phyloP scores from a whole-genome alignment of 2,888 invertebrate genomes.

The Oegoconia quadripuncta region DNA sequence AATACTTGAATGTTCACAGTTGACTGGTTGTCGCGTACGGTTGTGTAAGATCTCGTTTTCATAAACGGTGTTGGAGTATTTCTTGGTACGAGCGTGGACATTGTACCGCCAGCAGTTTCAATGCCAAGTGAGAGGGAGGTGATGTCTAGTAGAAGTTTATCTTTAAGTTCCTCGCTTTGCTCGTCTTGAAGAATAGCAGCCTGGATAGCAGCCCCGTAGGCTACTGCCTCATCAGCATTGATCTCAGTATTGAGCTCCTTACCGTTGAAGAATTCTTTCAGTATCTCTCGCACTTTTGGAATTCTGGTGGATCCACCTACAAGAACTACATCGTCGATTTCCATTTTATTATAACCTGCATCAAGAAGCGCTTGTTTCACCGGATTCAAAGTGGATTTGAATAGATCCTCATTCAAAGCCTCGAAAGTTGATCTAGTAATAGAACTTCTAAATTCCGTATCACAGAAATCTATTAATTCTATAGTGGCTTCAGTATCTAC shows the following conservation, averaged over 20 bases:
- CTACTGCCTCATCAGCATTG: conserved; percentile 98
- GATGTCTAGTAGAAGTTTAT: conserved; percentile 94
- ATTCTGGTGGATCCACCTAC: conserved; percentile 98
- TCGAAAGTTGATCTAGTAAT: conserved; percentile 99
- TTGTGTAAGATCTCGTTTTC: conserved; percentile 97
- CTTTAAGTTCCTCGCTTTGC: conserved; percentile 93
- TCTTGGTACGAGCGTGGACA: conserved; percentile 97
- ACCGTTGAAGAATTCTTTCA: conserved; percentile 97
- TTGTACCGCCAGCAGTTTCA: conserved; percentile 91
- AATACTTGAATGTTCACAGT: conserved; percentile 95
- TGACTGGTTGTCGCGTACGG: conserved; percentile 98
- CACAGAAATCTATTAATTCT: conserved; percentile 96
- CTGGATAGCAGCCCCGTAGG: conserved; percentile 97
- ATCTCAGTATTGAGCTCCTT: conserved; percentile 98
- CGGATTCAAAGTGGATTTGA: conserved; percentile 97
- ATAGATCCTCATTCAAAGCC: conserved; percentile 96
- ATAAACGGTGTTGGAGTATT: conserved; percentile 99
- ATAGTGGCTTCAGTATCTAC: conserved; percentile 94
- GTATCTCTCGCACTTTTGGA: conserved; percentile 97
- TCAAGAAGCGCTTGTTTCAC: conserved; percentile 97
- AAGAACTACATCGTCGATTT: conserved; percentile 93
- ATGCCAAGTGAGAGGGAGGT: conserved; percentile 92
- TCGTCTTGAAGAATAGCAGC: conserved; percentile 96
- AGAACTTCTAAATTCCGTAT: conserved; percentile 97
- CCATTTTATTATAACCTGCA: conserved; percentile 96